Conservation (phyloP, 2,888 invertebrate genomes). For the Eueremaeus valkanovi region DNA sequence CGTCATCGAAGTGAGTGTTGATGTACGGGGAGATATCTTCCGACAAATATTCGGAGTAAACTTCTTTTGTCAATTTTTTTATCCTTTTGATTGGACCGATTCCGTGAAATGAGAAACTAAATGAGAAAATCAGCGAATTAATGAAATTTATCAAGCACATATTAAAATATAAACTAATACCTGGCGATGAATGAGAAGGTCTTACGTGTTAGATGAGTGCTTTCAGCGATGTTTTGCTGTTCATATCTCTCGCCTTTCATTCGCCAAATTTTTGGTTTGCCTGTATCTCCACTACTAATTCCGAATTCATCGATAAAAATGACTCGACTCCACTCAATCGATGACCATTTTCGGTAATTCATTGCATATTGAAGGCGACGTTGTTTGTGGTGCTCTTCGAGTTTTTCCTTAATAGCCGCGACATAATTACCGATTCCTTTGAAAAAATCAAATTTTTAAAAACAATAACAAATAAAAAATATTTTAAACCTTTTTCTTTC, state of each 20-base stretch:
- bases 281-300: not conserved
- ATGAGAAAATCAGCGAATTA: too few relatives aligned
- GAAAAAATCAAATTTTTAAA: not conserved
- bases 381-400: not conserved
- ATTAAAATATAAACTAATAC: too few relatives aligned
- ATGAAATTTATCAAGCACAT: not conserved
- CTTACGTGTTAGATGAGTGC: not conserved
- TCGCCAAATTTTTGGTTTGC: not conserved
- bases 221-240: not conserved
- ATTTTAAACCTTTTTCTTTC: not conserved
- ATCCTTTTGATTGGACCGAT: not conserved
- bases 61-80: not conserved
- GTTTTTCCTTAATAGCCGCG: not conserved
- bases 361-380: not conserved
- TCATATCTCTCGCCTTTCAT: too few relatives aligned
- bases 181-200: not conserved
- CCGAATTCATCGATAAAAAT: slow-evolving; percentile 8
- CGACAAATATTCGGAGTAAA: not conserved
- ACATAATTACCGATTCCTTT: not conserved
- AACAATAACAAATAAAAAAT: not conserved
- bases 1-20: not conserved
- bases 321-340: not conserved
- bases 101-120: slow-evolving; percentile 3
- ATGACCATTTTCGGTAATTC: not conserved
- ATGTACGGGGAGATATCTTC: not conserved